Conservation (phyloP, 2,113 vertebrate species). For the Xyrauchen texanus region DNA sequence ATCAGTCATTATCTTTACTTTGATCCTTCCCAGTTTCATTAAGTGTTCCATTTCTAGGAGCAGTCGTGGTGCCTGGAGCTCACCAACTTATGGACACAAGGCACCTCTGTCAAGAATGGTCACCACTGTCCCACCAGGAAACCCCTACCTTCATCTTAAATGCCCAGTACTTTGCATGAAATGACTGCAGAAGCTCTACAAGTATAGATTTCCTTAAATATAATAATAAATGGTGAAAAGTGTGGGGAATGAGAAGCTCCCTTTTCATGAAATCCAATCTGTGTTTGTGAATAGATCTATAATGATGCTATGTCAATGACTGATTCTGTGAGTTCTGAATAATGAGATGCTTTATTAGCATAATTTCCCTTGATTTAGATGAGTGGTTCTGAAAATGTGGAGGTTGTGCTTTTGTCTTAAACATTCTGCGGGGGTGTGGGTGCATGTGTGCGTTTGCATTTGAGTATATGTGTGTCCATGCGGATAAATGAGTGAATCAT, state of each 20-base stretch:
- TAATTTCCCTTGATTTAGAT: slow-evolving; percentile 79
- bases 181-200: background rate
- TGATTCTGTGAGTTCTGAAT: slow-evolving; percentile 66
- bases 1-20: no score
- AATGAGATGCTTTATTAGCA: slow-evolving; percentile 74
- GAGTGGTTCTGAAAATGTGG: slow-evolving; percentile 71
- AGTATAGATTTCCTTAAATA: slow-evolving; percentile 17
- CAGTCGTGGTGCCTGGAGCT: background rate
- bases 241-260: slow-evolving; percentile 59
- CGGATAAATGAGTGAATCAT: slow-evolving; percentile 34
- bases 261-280: slow-evolving; percentile 68
- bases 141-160: slow-evolving; percentile 57
- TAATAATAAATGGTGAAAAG: slow-evolving; percentile 61
- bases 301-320: slow-evolving; percentile 71
- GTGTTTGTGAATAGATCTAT: slow-evolving; percentile 71
- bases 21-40: no score
- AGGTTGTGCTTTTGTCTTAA: slow-evolving; percentile 46
- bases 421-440: background rate
- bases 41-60: slow-evolving; percentile 40
- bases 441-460: background rate
- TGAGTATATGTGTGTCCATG: slow-evolving; percentile 30
- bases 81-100: slow-evolving; percentile 35
- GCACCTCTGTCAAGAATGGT: slow-evolving; percentile 61
- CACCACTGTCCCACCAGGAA: slow-evolving; percentile 57
- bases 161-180: slow-evolving; percentile 47